Evolutionary conservation across 2,797 vertebrate species (phyloP).

Genomic region (Micromesistius poutassou): DNA sequence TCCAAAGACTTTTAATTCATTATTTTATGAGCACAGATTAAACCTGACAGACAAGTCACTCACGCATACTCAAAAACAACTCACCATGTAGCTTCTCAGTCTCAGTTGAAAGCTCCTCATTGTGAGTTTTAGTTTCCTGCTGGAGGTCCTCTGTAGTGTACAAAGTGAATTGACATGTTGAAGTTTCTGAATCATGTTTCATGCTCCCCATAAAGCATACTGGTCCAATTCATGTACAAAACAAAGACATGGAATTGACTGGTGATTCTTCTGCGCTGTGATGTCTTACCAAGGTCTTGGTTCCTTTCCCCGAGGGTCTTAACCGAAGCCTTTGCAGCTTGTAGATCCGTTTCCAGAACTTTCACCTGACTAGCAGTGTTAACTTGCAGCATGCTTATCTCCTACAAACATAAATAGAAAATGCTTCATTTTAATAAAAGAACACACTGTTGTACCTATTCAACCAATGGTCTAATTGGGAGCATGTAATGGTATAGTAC

Average conservation of each 20-base stretch:
- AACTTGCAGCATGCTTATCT: constrained; percentile 71
- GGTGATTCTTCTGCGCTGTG: background rate
- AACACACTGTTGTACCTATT: background rate
- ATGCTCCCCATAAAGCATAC: background rate
- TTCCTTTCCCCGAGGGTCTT: constrained; percentile 67
- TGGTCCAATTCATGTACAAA: background rate
- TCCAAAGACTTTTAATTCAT: too few relatives aligned
- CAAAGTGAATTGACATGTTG: constrained; percentile 14
- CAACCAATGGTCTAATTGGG: background rate
- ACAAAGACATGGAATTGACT: background rate
- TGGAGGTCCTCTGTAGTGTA: constrained; percentile 66
- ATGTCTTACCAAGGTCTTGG: constrained; percentile 69
- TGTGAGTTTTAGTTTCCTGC: constrained; percentile 66
- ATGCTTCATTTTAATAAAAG: background rate
- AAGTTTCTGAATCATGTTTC: background rate
- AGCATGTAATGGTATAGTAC: background rate
- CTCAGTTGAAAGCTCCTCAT: constrained; percentile 67
- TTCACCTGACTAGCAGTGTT: constrained; percentile 70
- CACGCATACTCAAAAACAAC: constrained; percentile 22
- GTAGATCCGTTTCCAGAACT: constrained; percentile 67
- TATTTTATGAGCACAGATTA: background rate
- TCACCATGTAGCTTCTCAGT: constrained; percentile 69
- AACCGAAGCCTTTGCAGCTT: constrained; percentile 56
- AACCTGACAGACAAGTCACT: background rate
- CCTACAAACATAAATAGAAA: constrained; percentile 49